A percentile compares a stretch with the other conserved stretches of the same genome.
These are phyloP conservation scores for Chlamydotis undulata DNA, from an alignment of 2,113 vertebrate genomes.

Conservation along the genomic window DNA sequence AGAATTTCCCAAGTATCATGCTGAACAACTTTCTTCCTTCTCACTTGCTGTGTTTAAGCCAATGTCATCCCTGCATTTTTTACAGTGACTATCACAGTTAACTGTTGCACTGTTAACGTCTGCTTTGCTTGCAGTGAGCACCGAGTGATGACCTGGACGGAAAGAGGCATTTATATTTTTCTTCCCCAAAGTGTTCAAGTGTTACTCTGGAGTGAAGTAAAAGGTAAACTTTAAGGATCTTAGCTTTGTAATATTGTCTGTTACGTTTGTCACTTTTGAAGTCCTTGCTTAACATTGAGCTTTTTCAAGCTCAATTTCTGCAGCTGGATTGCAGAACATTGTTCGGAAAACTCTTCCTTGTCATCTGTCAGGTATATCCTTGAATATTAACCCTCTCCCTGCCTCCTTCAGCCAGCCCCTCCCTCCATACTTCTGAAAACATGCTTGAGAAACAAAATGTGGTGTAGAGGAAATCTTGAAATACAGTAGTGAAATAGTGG, in stretches of 20 bases:
- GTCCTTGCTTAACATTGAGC: not conserved
- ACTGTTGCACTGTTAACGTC: not conserved
- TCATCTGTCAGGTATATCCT: not conserved
- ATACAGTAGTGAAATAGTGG: not conserved
- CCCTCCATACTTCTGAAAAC: not conserved
- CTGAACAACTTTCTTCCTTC: not conserved
- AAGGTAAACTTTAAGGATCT: constrained; percentile 76
- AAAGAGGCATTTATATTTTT: constrained; percentile 92
- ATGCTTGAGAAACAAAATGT: not conserved
- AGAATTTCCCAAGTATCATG: not conserved
- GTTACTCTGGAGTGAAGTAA: constrained; percentile 93
- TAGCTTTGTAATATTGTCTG: not conserved
- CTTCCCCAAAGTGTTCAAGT: constrained; percentile 92
- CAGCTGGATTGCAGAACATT: not conserved
- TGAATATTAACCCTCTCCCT: not conserved
- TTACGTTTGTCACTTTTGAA: not conserved
- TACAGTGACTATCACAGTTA: not conserved
- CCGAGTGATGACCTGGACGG: constrained; percentile 92
- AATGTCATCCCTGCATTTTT: not conserved
- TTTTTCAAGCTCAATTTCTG: not conserved
- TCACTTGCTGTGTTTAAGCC: not conserved
- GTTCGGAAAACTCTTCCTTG: not conserved
- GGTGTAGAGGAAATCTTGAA: not conserved
- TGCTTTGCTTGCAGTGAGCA: constrained; percentile 83
- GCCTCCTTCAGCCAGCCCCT: not conserved